Conservation (phyloP, 2,797 vertebrate species). For the Tarsius wallacei region DNA sequence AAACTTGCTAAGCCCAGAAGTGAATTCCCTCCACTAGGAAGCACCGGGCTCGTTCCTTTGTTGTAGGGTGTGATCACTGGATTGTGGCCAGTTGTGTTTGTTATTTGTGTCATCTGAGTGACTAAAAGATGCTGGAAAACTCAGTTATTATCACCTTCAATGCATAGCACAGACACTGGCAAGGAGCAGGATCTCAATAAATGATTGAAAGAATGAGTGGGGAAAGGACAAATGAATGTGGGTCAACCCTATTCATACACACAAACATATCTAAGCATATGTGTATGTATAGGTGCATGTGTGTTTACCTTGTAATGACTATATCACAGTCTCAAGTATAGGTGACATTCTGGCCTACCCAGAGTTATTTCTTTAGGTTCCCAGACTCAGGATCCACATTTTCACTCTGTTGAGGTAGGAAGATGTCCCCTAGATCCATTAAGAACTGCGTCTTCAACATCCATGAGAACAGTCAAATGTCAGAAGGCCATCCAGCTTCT, state of each 20-base stretch:
- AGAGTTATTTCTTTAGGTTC: slow-evolving; percentile 1
- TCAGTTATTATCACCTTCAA: not conserved
- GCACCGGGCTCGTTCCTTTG: not conserved
- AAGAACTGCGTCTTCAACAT: not conserved
- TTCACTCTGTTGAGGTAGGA: not conserved
- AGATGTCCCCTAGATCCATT: not conserved
- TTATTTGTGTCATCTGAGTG: not conserved
- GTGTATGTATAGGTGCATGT: not conserved
- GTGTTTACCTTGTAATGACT: slow-evolving; percentile 2
- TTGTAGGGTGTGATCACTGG: not conserved
- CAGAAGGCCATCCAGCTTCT: not conserved
- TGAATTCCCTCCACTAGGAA: not conserved
- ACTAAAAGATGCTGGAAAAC: not conserved
- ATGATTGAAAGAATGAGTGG: not conserved
- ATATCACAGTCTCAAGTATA: not conserved
- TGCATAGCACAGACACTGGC: not conserved
- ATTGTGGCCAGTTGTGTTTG: not conserved
- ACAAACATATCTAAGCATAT: not conserved
- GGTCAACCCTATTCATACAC: not conserved
- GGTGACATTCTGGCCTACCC: not conserved
- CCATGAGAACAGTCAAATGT: not conserved
- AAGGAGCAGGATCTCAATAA: not conserved
- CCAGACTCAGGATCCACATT: not conserved
- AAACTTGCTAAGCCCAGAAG: not conserved
- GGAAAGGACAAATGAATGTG: slow-evolving; percentile 1